phyloP scores from a whole-genome alignment of 2,888 invertebrate genomes.

The Embidobia sp. region DNA sequence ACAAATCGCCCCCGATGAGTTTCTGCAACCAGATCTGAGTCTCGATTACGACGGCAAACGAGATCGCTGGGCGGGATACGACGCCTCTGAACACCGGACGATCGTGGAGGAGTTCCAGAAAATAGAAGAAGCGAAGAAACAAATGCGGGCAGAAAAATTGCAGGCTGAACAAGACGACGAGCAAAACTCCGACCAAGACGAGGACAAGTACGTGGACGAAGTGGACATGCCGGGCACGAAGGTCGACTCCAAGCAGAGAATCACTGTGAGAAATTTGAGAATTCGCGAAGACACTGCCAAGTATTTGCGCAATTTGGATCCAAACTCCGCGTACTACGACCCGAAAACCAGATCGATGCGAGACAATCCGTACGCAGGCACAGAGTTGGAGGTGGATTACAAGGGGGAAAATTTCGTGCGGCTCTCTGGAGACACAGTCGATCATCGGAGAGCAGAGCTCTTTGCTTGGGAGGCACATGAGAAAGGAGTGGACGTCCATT shows the following conservation, averaged over 20 bases:
- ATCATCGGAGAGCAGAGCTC: slow-evolving; percentile 94
- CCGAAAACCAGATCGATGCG: slow-evolving; percentile 99
- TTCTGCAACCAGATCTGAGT: slow-evolving; percentile 89
- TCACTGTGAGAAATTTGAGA: slow-evolving; percentile 98
- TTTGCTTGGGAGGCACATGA: slow-evolving; percentile 99
- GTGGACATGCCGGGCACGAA: slow-evolving; percentile 99
- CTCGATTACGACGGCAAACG: slow-evolving; percentile 97
- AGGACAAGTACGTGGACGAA: slow-evolving; percentile 95
- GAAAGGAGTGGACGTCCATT: slow-evolving; percentile 95
- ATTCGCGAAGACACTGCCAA: slow-evolving; percentile 99
- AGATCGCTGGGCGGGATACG: slow-evolving; percentile 98
- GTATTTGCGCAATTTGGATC: slow-evolving; percentile 97
- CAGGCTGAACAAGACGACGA: slow-evolving; percentile 83
- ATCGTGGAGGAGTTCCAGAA: slow-evolving; percentile 97
- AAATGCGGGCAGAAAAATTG: slow-evolving; percentile 94
- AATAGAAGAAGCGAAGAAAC: slow-evolving; percentile 95
- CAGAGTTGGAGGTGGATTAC: slow-evolving; percentile 88
- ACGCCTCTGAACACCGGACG: slow-evolving; percentile 92
- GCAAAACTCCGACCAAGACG: slow-evolving; percentile 91
- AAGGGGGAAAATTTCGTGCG: slow-evolving; percentile 98
- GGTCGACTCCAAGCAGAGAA: slow-evolving; percentile 99
- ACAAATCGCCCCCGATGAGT: slow-evolving; percentile 96
- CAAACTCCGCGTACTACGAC: slow-evolving; percentile 99
- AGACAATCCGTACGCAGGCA: slow-evolving; percentile 92
- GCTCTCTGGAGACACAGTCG: slow-evolving; percentile 95